Evolutionary conservation across 1,140 invertebrate species (phyloP).

Genomic region (Plectus sambesii): DNA sequence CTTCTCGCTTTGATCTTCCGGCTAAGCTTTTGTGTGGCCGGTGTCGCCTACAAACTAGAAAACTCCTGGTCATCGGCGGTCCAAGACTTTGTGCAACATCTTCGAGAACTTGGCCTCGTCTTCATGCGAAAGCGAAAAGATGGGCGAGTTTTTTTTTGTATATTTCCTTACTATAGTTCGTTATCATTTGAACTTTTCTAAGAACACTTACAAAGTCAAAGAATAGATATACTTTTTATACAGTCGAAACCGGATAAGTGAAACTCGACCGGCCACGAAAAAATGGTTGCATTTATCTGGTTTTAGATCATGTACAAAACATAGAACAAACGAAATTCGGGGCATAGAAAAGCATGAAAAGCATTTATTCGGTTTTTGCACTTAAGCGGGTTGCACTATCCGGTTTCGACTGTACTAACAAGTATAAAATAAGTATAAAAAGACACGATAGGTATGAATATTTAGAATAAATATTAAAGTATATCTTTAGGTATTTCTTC

Average conservation of each 20-base stretch:
- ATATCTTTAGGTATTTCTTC: slow-evolving; percentile 48
- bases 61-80: slow-evolving; percentile 14
- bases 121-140: slow-evolving; percentile 62
- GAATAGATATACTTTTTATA: slow-evolving; percentile 20
- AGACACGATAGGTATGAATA: slow-evolving; percentile 27
- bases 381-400: no score
- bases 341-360: no score
- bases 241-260: no score
- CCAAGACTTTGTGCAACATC: slow-evolving; percentile 70
- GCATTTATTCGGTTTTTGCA: no score
- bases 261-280: no score
- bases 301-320: no score
- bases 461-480: slow-evolving; percentile 28
- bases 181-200: slow-evolving; percentile 17
- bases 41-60: slow-evolving; percentile 12
- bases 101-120: slow-evolving; percentile 89
- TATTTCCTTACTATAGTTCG: slow-evolving; percentile 4
- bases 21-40: slow-evolving; percentile 70
- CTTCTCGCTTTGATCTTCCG: slow-evolving; percentile 72
- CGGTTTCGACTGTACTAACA: no score
- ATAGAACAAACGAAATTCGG: no score
- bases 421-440: slow-evolving; percentile 8
- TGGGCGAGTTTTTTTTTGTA: slow-evolving; percentile 55
- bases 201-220: slow-evolving; percentile 12
- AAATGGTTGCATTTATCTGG: no score